Percentiles rank a stretch among this genome's conserved stretches.
These are phyloP conservation scores for Dusona sp. DNA, from an alignment of 2,888 invertebrate species.

Conservation along the genomic window DNA sequence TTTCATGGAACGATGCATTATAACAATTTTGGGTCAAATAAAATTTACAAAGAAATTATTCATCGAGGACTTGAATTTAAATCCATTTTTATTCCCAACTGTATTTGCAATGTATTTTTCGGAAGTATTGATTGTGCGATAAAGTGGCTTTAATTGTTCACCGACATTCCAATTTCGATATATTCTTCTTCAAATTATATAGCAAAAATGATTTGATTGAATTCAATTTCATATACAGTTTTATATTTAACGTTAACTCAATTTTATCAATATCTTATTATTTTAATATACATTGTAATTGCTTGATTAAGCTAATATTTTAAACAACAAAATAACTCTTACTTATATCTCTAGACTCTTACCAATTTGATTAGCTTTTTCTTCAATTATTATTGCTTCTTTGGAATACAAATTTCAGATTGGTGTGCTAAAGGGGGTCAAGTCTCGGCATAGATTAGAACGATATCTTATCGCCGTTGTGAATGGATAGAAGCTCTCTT, in stretches of 20 bases:
- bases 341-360: neutral
- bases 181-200: neutral
- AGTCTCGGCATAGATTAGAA: constrained; percentile 39
- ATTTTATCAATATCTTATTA: neutral
- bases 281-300: neutral
- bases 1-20: neutral
- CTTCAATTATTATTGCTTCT: neutral
- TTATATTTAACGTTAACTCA: no score
- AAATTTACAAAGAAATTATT: neutral
- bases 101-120: neutral
- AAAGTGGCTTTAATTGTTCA: neutral
- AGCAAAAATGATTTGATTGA: no score
- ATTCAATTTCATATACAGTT: neutral
- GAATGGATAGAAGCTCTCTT: constrained; percentile 4
- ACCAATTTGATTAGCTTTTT: constrained; percentile 1
- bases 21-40: neutral
- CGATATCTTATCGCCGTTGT: constrained; percentile 51
- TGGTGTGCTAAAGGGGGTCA: constrained; percentile 8
- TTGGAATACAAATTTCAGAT: neutral
- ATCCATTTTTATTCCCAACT: neutral
- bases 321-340: neutral
- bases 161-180: neutral
- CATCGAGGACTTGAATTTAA: neutral
- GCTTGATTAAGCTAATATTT: neutral
- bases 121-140: neutral